These are phyloP conservation scores for Phytoseiulus persimilis DNA, from an alignment of 2,888 invertebrate genomes.

Conservation along the genomic window DNA sequence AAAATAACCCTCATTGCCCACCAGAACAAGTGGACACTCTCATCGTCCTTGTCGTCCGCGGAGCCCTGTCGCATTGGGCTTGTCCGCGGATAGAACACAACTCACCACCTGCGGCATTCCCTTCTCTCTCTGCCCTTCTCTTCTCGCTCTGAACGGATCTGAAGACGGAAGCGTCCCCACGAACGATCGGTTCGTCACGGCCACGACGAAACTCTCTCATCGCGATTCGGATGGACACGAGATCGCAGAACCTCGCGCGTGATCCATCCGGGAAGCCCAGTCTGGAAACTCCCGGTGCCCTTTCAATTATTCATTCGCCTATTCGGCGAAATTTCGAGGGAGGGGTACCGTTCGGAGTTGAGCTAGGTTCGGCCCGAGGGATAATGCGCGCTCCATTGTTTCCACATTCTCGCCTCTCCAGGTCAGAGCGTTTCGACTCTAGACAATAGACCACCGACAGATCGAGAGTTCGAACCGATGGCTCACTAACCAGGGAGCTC, in stretches of 20 bases:
- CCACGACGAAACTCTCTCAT: too few species aligned
- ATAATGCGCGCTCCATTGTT: neutral
- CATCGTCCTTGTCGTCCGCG: neutral
- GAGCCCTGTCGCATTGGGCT: neutral
- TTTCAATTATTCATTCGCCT: neutral
- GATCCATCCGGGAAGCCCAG: too few species aligned
- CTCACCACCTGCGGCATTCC: neutral
- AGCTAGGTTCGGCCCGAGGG: neutral
- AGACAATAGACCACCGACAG: too few species aligned
- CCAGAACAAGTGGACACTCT: neutral
- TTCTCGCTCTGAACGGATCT: too few species aligned
- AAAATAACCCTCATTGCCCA: neutral
- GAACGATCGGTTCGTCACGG: too few species aligned
- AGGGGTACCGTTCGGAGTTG: neutral
- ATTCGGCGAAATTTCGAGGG: neutral
- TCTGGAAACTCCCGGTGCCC: too few species aligned
- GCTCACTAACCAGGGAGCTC: too few species aligned
- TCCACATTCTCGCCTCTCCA: neutral
- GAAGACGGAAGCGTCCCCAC: too few species aligned
- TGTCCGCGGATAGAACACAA: neutral
- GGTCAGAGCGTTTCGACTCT: neutral
- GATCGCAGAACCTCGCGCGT: too few species aligned
- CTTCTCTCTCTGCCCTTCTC: too few species aligned
- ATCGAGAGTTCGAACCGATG: too few species aligned
- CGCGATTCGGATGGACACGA: too few species aligned